These are phyloP conservation scores for Myopa tessellatipennis DNA, from an alignment of 2,888 invertebrate genomes.

Conservation along the genomic window DNA sequence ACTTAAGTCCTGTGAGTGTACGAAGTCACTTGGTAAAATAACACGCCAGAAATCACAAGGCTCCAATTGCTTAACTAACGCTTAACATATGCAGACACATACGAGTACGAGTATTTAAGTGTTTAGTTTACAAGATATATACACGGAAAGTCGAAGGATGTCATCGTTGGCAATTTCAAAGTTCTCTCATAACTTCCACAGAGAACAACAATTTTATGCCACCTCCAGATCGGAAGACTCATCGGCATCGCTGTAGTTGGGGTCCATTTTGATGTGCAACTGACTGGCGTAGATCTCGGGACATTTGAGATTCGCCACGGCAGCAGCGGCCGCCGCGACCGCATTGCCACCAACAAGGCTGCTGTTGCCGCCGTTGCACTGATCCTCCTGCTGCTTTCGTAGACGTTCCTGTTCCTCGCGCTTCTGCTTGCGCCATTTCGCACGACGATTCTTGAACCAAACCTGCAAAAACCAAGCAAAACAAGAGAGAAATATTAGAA, in stretches of 20 bases:
- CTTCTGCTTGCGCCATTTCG: constrained; percentile 96
- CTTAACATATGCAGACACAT: constrained; percentile 45
- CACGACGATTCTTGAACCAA: constrained; percentile 96
- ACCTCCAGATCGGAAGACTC: constrained; percentile 87
- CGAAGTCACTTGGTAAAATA: not conserved
- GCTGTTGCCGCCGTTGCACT: constrained; percentile 66
- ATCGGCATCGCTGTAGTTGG: constrained; percentile 73
- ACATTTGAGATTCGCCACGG: constrained; percentile 60
- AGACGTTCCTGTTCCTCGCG: constrained; percentile 87
- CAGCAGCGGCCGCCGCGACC: constrained; percentile 41
- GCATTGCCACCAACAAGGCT: constrained; percentile 80
- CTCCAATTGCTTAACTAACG: not conserved
- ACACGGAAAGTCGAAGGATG: constrained; percentile 7
- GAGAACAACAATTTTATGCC: constrained; percentile 70
- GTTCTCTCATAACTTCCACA: constrained; percentile 25
- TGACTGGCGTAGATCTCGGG: constrained; percentile 62
- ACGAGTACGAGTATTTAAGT: not conserved
- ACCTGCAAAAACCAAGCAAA: constrained; percentile 74
- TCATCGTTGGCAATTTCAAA: not conserved
- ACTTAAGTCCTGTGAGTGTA: not conserved
- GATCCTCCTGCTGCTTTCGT: constrained; percentile 85
- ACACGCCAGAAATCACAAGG: constrained; percentile 1
- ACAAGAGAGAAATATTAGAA: not conserved
- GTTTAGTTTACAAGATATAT: constrained; percentile 26
- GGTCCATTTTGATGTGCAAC: constrained; percentile 65